A percentile compares a stretch with the other conserved stretches of the same genome.
Conservation (phyloP, 2,888 invertebrate genomes). For the Amiota mariae region DNA sequence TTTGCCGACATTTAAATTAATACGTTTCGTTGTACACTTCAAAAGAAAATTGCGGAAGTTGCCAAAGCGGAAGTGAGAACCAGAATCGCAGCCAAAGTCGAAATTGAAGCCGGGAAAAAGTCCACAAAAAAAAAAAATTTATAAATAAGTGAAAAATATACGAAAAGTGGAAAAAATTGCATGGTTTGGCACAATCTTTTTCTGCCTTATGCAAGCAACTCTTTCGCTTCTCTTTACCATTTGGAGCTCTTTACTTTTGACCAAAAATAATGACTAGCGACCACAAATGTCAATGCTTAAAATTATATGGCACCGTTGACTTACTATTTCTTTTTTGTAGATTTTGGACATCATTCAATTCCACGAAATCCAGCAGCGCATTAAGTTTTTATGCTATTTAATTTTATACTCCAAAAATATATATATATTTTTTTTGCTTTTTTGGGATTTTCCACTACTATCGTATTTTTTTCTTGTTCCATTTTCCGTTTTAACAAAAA, state of each 20-base stretch:
- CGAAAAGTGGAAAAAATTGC: constrained; percentile 31
- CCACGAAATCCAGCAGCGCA: constrained; percentile 57
- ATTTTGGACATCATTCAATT: constrained; percentile 34
- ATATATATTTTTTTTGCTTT: constrained; percentile 39
- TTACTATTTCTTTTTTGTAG: constrained; percentile 7
- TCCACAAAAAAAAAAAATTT: constrained; percentile 25
- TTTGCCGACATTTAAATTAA: constrained; percentile 66
- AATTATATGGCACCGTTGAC: constrained; percentile 53
- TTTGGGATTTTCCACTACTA: constrained; percentile 34
- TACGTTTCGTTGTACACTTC: constrained; percentile 63
- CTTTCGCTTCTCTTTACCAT: not conserved
- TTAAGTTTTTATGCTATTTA: constrained; percentile 65
- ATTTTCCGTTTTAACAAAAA: constrained; percentile 46
- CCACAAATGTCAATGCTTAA: constrained; percentile 66
- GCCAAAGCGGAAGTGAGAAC: constrained; percentile 66
- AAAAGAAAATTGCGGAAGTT: constrained; percentile 67
- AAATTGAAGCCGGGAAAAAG: not conserved
- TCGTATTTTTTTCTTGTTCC: constrained; percentile 38
- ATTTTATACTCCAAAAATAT: constrained; percentile 41
- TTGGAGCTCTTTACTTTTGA: not conserved
- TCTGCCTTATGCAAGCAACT: too few relatives aligned
- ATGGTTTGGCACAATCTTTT: not conserved
- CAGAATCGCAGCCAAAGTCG: constrained; percentile 38
- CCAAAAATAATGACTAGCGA: constrained; percentile 59
- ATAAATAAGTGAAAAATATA: too few relatives aligned